phyloP scores from a whole-genome alignment of 2,888 invertebrate genomes.

The Aspidapion aeneum region DNA sequence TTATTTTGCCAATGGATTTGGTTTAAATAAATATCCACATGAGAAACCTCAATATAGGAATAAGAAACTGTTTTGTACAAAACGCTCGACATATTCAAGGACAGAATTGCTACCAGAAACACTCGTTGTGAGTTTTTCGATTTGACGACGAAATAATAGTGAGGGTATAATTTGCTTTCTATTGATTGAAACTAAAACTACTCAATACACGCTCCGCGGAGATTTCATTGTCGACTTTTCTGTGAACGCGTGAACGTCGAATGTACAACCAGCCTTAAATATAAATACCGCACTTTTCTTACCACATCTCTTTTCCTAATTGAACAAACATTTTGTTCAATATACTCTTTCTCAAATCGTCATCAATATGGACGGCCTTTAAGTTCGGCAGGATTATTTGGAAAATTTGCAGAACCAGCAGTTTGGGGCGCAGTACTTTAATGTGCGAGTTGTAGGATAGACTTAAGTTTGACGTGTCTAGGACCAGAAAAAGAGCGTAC shows the following conservation, averaged over 20 bases:
- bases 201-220: conserved; percentile 3
- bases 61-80: too few species aligned
- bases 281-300: conserved; percentile 11
- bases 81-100: too few species aligned
- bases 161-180: conserved; percentile 20
- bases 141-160: too few species aligned
- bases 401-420: conserved; percentile 53
- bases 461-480: conserved; percentile 39
- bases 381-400: conserved; percentile 50
- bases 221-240: conserved; percentile 6
- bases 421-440: conserved; percentile 51
- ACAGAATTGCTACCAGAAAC: too few species aligned
- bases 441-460: conserved; percentile 38
- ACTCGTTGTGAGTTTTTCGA: too few species aligned
- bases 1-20: too few species aligned
- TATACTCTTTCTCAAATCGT: conserved; percentile 49
- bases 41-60: too few species aligned
- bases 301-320: conserved; percentile 55
- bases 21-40: too few species aligned
- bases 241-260: neutral
- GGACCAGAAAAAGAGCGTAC: conserved; percentile 47
- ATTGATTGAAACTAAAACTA: conserved; percentile 2
- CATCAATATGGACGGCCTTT: conserved; percentile 42
- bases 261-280: too few species aligned
- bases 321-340: conserved; percentile 52